Base-by-base conservation (phyloP, 92 coral and sea anemone species). In the Galaxea fascicularis region DNA sequence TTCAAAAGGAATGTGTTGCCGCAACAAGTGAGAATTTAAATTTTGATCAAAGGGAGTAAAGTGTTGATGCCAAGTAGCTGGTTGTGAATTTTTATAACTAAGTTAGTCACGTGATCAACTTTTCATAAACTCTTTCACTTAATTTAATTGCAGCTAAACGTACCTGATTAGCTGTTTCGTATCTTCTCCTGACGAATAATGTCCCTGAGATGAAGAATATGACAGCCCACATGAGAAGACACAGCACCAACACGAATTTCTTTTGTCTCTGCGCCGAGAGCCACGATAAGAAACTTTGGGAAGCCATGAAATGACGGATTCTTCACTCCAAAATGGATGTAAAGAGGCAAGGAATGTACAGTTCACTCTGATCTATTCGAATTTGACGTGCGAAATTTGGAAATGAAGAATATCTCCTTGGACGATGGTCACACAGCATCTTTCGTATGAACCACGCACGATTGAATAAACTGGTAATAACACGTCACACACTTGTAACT, bases 191-290 rank as follows among this genome's bases (percentile, higher is more conserved):
- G 12, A 57, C 20, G 11, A 82, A 82, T 41, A 82, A 58, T 45
- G 70, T 71, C 45, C 86, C 78, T 11, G 78, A 82, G 15, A 82
- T 20, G 15, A 82, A 56, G 70, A 82, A 71, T 8, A 82, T 59
- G 17, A 46, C 86, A 24, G 28, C 26, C 86, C 86, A 82, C 9
- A 71, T 46, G 7, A 71, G 26, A 25, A 82, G 70, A 41, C 70
- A 57, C 6, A 82, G 71, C n/a, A 52, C 41, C 9, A 82, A 35
- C 58, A 82, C 18, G 7, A 67, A 30, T 71, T 45, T 82, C 78
- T 56, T 82, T 0, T 57, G 78, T 35, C 28, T 17, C 30, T 77
- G 71, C 17, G 71, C 53, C 13, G 44, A 14, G 17, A 58, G 26
- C 14, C 18, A 24, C 18, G 52, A 24, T 29, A 60, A 22, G 10